These are phyloP conservation scores for Vulpes vulpes DNA, from an alignment of 2,113 vertebrate species.

Conservation along the genomic window DNA sequence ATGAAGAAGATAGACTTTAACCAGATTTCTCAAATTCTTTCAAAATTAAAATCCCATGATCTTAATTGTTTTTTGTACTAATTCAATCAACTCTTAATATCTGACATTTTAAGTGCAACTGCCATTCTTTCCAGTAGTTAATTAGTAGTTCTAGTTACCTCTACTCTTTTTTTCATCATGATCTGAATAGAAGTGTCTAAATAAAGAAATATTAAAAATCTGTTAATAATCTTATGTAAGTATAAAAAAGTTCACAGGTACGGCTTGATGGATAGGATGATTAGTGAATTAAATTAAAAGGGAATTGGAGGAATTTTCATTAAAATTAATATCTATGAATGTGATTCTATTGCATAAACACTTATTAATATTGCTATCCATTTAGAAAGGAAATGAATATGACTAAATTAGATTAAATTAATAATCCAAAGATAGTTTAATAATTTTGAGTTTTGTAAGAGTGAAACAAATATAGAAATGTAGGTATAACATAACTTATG, in stretches of 20 bases:
- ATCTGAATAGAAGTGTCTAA: neutral
- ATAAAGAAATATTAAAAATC: neutral
- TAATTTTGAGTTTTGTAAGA: constrained; percentile 27
- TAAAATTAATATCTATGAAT: constrained; percentile 55
- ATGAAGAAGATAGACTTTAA: neutral
- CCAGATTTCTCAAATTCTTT: neutral
- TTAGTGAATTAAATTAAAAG: neutral
- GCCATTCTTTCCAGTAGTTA: neutral
- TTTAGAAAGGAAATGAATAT: neutral
- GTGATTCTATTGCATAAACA: neutral
- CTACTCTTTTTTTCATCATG: neutral
- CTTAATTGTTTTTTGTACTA: neutral
- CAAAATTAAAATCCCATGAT: neutral
- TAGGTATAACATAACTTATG: neutral
- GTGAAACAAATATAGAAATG: neutral
- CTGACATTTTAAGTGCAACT: neutral
- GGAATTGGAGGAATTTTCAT: neutral
- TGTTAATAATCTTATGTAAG: neutral
- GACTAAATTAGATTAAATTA: neutral
- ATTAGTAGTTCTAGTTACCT: neutral
- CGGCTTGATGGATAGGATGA: neutral
- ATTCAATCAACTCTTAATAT: neutral
- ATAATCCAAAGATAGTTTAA: neutral
- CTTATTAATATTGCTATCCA: neutral
- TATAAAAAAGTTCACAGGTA: neutral